Base-by-base conservation (phyloP, 2,888 invertebrate genomes). In the Polydrusus cervinus region DNA sequence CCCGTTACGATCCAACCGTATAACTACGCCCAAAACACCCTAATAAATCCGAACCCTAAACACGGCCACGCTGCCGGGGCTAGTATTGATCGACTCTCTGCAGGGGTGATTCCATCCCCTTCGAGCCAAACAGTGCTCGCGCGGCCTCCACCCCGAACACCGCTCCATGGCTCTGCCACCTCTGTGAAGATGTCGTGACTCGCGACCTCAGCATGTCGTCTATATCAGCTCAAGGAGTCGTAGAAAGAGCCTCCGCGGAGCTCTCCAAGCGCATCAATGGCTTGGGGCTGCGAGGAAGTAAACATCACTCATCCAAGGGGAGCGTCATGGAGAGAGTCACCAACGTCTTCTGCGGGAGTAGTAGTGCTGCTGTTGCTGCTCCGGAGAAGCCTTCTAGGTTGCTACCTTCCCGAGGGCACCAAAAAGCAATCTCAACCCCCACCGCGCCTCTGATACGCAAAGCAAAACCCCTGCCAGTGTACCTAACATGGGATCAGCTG, bases 211-310 rank as follows among this genome's bases (percentile, higher is more conserved):
- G 30, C 45, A 78, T 78, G 78, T 78, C 78, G 55, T 78, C 78
- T 14, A 78, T 78, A 68, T 78, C 78, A 61, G 78, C 95, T 83
- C 95, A 95, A 88, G 95, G 95, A 84, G 95, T 96, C 85, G 96
- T 96, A 87, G 96, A 96, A 90, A 92, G 96, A 84, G 96, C 96
- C 83, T 95, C 95, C 82, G 96, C 96, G 79, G 96, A 96, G 88
- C 90, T 96, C 80, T 94, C 95, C 82, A 95, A 96, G 85, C 92
- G 96, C 84, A 96, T 96, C 88, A 96, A 94, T 84, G 95, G 95
- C 77, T 90, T 95, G 84, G 90, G 77, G 86, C 89, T 78, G 20
- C 80, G 85, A 49, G 79, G 83, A 78, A 84, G 82, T 79, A 86
- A 86, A 77, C 89, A 89, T 84, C 86, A 86, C 78, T 84, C 85